Conservation (phyloP, 2,113 vertebrate genomes). For the Semicossyphus pulcher region DNA sequence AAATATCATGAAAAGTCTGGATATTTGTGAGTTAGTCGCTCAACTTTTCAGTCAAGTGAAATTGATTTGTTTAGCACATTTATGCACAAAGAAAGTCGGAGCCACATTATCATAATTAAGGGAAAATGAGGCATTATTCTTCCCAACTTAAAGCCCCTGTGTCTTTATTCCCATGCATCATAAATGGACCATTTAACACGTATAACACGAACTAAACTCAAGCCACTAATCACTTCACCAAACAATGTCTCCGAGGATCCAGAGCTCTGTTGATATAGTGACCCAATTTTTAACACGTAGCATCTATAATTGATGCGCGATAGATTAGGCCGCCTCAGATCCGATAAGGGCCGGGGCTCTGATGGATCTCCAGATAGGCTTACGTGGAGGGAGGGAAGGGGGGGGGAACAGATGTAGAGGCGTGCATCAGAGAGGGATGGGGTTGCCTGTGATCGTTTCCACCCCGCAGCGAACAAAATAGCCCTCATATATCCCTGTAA, state of each 20-base stretch:
- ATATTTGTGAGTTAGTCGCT: background rate
- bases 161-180: constrained; percentile 42
- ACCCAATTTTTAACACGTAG: constrained; percentile 63
- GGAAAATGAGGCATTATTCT: constrained; percentile 29
- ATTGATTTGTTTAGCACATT: constrained; percentile 26
- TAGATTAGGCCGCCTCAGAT: constrained; percentile 61
- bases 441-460: constrained; percentile 77
- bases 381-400: no score
- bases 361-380: constrained; percentile 73
- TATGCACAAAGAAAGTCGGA: constrained; percentile 35
- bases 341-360: constrained; percentile 72
- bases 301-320: constrained; percentile 77
- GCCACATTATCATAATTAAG: constrained; percentile 27
- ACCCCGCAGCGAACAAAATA: constrained; percentile 82
- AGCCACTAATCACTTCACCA: constrained; percentile 66
- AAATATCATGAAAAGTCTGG: background rate
- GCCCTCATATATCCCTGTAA: constrained; percentile 83
- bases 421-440: constrained; percentile 74
- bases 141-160: constrained; percentile 20
- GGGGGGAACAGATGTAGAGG: constrained; percentile 78
- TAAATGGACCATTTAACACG: constrained; percentile 64
- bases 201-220: constrained; percentile 48
- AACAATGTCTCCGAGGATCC: constrained; percentile 65
- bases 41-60: background rate
- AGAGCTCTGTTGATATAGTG: constrained; percentile 59